phyloP scores from a whole-genome alignment of 64 coral and sea anemone species.

The Stichodactyla mertensii region DNA sequence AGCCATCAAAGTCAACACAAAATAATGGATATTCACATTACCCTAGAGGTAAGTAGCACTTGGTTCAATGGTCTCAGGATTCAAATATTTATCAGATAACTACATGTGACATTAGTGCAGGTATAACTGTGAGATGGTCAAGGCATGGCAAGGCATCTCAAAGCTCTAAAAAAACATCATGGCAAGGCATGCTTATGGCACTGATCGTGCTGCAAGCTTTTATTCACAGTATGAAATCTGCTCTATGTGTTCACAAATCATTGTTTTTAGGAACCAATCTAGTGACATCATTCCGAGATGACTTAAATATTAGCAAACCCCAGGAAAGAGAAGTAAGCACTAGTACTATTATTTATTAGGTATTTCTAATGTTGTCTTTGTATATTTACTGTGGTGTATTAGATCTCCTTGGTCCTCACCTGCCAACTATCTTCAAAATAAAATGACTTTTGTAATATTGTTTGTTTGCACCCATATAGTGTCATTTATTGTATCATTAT shows the following conservation, averaged over 20 bases:
- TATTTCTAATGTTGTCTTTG: neutral
- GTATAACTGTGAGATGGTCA: no score
- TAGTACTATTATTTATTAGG: no score
- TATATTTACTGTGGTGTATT: neutral
- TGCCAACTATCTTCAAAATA: neutral
- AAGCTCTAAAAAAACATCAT: no score
- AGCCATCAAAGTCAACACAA: constrained; percentile 72
- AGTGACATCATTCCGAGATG: constrained; percentile 32
- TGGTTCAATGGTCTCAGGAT: neutral
- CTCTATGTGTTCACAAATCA: neutral
- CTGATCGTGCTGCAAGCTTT: no score
- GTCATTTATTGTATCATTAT: no score
- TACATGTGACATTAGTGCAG: no score
- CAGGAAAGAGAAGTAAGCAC: constrained; percentile 59
- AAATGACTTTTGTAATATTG: no score
- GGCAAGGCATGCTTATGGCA: no score
- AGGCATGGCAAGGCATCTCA: no score
- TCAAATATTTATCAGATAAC: no score
- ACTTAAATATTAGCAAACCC: constrained; percentile 37
- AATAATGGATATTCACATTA: constrained; percentile 46
- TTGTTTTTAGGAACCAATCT: neutral
- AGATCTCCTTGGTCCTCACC: neutral
- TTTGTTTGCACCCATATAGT: no score
- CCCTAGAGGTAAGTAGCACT: constrained; percentile 47
- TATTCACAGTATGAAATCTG: no score